Base-by-base conservation (phyloP, 2,888 invertebrate genomes). In the Oscheius sp. region DNA sequence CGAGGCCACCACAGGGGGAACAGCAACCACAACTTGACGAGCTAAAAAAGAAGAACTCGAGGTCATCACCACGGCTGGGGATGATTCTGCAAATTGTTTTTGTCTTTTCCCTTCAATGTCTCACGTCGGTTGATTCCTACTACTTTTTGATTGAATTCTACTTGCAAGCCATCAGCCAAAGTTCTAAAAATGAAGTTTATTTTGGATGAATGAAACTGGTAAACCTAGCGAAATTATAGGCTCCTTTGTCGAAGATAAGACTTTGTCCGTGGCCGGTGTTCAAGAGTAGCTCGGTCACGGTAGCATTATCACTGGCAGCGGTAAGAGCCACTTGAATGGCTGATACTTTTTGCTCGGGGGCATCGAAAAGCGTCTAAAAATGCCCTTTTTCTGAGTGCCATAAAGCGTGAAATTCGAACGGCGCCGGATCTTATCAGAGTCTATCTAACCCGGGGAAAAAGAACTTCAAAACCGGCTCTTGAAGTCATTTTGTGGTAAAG, bases 291-390 rank as follows among this genome's bases (percentile, higher is more conserved):
- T 76, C 74, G 3, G 71, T 48, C 1, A 71, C 64, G 4, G 75
- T 72, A 5, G 75, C 72, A 57, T 78, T 73, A 42, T 82, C 80
- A 64, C 76, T 77, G 25, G 68, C 55, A 12, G 75, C 73, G 0
- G 79, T 75, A 2, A 82, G 48, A 10, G 78, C 72, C 6, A 80
- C 63, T 46, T 79, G 75, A 0, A 76, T 63, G 10, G 76, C 70
- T 0, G 80, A 74, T 0, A 79, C 71, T 31, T 72, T 70, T 10
- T 73, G 71, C 31, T 73, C 78, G 3, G 80, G 80, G 0, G 79
- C 73, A 42, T 82, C 82, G 67, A 73, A 77, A 23, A 80, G 71
- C 3, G 80, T 80, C 77, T 82, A 72, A 61, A 69, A 50, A 29
- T 1, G 10, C 2, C 6, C 58, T 39, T 3, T 58, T 58, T 58